These are phyloP conservation scores for Eupeodes luniger DNA, from an alignment of 2,888 invertebrate genomes.

Conservation along the genomic window DNA sequence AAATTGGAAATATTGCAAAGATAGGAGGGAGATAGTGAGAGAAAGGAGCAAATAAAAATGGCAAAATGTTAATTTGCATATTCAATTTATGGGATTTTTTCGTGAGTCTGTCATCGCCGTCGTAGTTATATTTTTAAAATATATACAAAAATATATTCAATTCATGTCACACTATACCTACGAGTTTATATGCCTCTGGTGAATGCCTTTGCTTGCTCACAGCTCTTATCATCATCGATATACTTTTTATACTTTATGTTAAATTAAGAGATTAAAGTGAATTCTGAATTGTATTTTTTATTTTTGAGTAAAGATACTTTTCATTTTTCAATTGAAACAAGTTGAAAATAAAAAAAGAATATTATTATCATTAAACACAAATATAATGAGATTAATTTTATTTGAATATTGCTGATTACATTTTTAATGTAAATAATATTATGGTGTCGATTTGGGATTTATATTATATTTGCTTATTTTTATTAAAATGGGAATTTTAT, in stretches of 20 bases:
- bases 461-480: too few relatives aligned
- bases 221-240: conserved; percentile 56
- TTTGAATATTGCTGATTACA: too few relatives aligned
- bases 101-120: background rate
- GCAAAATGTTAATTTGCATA: conserved; percentile 58
- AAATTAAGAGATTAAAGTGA: conserved; percentile 67
- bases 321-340: too few relatives aligned
- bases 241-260: conserved; percentile 42
- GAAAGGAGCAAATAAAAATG: conserved; percentile 9
- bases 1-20: conserved; percentile 4
- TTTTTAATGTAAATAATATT: too few relatives aligned
- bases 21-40: too few relatives aligned
- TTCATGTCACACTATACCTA: too few relatives aligned
- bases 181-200: too few relatives aligned
- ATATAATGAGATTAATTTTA: background rate
- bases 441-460: background rate
- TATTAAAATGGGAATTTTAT: too few relatives aligned
- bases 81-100: conserved; percentile 61
- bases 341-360: too few relatives aligned
- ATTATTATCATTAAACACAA: background rate
- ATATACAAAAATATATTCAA: too few relatives aligned
- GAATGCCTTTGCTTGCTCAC: background rate
- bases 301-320: background rate
- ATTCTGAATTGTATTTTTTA: conserved; percentile 3
- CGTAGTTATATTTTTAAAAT: too few relatives aligned